A percentile compares a stretch with the other conserved stretches of the same genome.
Conservation (phyloP, 2,113 vertebrate species). For the Melanotaenia duboulayi region DNA sequence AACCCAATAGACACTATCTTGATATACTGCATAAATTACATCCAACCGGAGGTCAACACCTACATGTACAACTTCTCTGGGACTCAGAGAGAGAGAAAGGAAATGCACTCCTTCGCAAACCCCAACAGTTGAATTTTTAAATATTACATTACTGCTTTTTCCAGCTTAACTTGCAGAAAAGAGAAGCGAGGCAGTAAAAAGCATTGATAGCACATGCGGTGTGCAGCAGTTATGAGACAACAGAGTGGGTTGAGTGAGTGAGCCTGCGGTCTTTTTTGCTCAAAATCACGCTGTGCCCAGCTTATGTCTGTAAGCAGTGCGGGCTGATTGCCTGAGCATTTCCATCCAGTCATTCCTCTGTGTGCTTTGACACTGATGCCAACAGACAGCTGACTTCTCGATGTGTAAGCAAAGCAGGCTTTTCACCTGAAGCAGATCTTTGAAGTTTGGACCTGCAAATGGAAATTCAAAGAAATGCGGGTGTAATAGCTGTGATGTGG, state of each 20-base stretch:
- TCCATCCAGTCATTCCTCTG: constrained; percentile 62
- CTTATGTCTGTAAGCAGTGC: constrained; percentile 65
- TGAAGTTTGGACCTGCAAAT: constrained; percentile 68
- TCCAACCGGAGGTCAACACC: constrained; percentile 14
- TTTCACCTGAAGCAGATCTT: constrained; percentile 69
- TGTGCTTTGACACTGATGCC: constrained; percentile 70
- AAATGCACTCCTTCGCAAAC: constrained; percentile 49
- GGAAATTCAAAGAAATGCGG: constrained; percentile 49
- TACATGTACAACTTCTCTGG: constrained; percentile 7
- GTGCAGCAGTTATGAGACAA: constrained; percentile 65
- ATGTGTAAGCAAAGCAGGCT: constrained; percentile 67
- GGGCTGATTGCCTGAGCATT: constrained; percentile 67
- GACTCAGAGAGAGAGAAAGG: background rate
- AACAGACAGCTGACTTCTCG: constrained; percentile 71
- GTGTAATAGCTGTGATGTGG: constrained; percentile 44
- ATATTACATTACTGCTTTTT: constrained; percentile 72
- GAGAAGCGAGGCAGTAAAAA: constrained; percentile 50
- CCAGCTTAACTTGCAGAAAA: constrained; percentile 77
- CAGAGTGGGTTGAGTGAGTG: constrained; percentile 58
- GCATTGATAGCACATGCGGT: constrained; percentile 49
- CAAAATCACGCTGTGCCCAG: constrained; percentile 64
- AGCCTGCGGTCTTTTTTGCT: constrained; percentile 63
- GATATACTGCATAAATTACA: constrained; percentile 11
- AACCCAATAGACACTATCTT: constrained; percentile 10
- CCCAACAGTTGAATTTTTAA: constrained; percentile 60